phyloP scores from a whole-genome alignment of 2,113 vertebrate species.

The Festucalex cinctus region DNA sequence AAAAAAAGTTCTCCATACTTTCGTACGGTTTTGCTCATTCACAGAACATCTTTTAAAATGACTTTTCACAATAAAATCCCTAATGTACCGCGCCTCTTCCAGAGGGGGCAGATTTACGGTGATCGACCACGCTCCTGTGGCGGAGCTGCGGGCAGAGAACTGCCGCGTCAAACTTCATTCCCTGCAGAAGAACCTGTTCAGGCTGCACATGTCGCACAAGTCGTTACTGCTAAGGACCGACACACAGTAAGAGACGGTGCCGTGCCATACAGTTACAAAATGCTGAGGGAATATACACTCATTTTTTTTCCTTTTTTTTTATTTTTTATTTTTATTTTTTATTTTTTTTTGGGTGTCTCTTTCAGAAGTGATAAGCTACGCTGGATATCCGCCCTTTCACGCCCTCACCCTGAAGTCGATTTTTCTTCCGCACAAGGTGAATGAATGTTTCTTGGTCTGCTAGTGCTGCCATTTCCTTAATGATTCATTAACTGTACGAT shows the following conservation, averaged over 20 bases:
- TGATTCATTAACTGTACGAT: not conserved
- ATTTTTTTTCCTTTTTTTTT: slow-evolving; percentile 4
- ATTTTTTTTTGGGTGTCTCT: too few species aligned
- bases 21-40: too few species aligned
- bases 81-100: not conserved
- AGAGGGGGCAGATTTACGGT: slow-evolving; percentile 85
- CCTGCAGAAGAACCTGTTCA: slow-evolving; percentile 88
- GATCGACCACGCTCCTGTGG: slow-evolving; percentile 85
- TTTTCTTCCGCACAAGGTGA: slow-evolving; percentile 71
- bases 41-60: too few species aligned
- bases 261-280: not conserved
- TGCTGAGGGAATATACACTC: not conserved
- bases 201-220: slow-evolving; percentile 75
- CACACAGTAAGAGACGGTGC: slow-evolving; percentile 83
- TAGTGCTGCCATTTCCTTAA: not conserved
- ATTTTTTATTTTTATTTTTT: too few species aligned
- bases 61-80: too few species aligned
- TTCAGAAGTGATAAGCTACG: slow-evolving; percentile 90
- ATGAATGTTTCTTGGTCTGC: slow-evolving; percentile 4
- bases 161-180: slow-evolving; percentile 89
- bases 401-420: slow-evolving; percentile 72
- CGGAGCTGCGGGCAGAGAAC: slow-evolving; percentile 83
- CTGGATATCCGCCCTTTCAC: slow-evolving; percentile 90
- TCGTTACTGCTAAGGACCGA: slow-evolving; percentile 85
- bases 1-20: too few species aligned